Evolutionary conservation across 2,888 invertebrate genomes (phyloP).

Genomic region (Danaus chrysippus): DNA sequence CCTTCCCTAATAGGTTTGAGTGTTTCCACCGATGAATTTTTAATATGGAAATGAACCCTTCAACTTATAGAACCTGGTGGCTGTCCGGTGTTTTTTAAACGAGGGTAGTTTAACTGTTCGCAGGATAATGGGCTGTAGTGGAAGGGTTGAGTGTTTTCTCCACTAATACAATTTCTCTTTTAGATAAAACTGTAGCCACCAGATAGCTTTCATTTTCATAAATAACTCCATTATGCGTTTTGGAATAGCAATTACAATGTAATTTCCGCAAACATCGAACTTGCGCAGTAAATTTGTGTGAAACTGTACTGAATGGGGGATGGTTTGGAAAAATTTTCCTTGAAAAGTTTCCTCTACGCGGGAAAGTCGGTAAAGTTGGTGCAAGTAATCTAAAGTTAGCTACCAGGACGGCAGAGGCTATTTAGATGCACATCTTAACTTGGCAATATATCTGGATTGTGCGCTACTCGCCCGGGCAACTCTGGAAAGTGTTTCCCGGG

Average conservation of each 20-base stretch:
- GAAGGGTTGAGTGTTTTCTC: conserved; percentile 21
- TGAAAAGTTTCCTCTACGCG: conserved; percentile 53
- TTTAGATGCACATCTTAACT: conserved; percentile 79
- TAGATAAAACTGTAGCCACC: too few relatives aligned
- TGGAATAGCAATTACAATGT: conserved; percentile 40
- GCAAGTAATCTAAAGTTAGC: conserved; percentile 79
- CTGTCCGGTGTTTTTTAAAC: conserved; percentile 32
- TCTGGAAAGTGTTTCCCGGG: conserved; percentile 52
- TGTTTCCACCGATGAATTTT: conserved; percentile 68
- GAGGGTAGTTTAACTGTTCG: conserved; percentile 33
- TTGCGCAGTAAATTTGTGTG: conserved; percentile 68
- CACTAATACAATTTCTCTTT: too few relatives aligned
- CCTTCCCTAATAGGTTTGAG: conserved; percentile 59
- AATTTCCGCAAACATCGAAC: conserved; percentile 52
- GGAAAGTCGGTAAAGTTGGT: conserved; percentile 67
- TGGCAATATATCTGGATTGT: conserved; percentile 77
- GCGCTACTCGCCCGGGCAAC: conserved; percentile 39
- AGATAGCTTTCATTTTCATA: not conserved
- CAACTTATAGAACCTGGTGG: conserved; percentile 45
- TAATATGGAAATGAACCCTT: conserved; percentile 66
- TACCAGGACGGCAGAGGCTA: conserved; percentile 73
- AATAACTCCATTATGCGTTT: conserved; percentile 22
- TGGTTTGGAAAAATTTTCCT: conserved; percentile 40
- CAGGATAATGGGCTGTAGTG: conserved; percentile 26
- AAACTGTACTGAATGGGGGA: conserved; percentile 67